Evolutionary conservation across 2,888 invertebrate species (phyloP).

Genomic region (Acleris laterana): DNA sequence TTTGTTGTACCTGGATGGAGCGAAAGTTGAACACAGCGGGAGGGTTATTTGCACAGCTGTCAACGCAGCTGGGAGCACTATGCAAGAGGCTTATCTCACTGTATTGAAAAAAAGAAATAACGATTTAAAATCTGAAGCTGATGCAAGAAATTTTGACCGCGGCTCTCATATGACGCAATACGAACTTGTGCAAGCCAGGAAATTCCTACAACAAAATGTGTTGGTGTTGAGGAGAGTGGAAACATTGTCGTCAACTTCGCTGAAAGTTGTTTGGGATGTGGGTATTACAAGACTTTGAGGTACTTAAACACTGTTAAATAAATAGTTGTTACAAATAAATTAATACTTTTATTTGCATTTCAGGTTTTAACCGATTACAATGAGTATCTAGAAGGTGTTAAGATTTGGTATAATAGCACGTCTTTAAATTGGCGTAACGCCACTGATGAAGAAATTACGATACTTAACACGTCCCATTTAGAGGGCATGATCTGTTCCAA

Average conservation of each 20-base stretch:
- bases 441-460: constrained; percentile 62
- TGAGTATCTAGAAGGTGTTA: constrained; percentile 87
- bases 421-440: constrained; percentile 76
- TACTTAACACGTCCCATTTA: constrained; percentile 59
- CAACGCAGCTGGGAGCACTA: constrained; percentile 79
- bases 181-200: constrained; percentile 91
- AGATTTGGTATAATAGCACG: constrained; percentile 85
- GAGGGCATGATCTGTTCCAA: constrained; percentile 73
- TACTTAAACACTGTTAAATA: neutral
- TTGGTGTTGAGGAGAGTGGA: constrained; percentile 88
- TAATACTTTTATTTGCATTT: constrained; percentile 42
- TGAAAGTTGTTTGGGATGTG: constrained; percentile 93
- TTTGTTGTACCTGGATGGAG: constrained; percentile 76
- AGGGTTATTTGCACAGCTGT: constrained; percentile 80
- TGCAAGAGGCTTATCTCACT: constrained; percentile 80
- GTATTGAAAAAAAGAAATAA: constrained; percentile 75
- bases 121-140: constrained; percentile 63
- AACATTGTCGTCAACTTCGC: constrained; percentile 89
- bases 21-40: constrained; percentile 74
- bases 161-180: constrained; percentile 86
- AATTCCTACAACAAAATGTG: constrained; percentile 91
- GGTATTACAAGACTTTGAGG: constrained; percentile 57
- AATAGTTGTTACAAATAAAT: neutral
- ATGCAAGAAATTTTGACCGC: constrained; percentile 66
- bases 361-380: constrained; percentile 82